A percentile compares a stretch with the other conserved stretches of the same genome.
Conservation (phyloP, 2,797 vertebrate species). For the Scolopax bukidnonensis region DNA sequence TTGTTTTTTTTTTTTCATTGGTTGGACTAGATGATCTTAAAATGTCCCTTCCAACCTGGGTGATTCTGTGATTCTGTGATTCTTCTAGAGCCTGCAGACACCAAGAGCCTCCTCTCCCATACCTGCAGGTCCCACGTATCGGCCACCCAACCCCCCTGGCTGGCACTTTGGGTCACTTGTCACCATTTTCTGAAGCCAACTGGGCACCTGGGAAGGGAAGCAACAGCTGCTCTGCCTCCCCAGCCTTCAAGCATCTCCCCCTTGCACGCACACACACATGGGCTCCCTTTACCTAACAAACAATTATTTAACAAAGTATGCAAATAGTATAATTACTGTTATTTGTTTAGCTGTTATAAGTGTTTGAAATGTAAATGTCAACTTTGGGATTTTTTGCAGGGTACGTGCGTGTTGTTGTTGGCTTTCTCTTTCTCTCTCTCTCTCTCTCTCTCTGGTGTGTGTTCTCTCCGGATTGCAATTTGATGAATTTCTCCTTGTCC, state of each 20-base stretch:
- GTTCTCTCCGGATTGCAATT: conserved; percentile 62
- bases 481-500: conserved; percentile 58
- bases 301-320: conserved; percentile 73
- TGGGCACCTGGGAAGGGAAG: not conserved
- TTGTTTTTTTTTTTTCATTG: no score
- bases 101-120: not conserved
- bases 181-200: not conserved
- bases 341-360: conserved; percentile 77
- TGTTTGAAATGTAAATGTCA: conserved; percentile 80
- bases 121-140: not conserved
- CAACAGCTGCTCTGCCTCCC: conserved; percentile 60
- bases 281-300: conserved; percentile 62
- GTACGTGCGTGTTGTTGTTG: not conserved
- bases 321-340: conserved; percentile 80
- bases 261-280: not conserved
- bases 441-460: not conserved
- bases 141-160: not conserved
- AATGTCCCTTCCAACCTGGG: no score
- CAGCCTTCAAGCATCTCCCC: conserved; percentile 47
- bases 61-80: no score
- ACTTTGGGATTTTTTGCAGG: conserved; percentile 54
- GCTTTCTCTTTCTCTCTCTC: not conserved
- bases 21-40: no score
- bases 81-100: not conserved
- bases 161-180: not conserved